Evolutionary conservation across 2,113 vertebrate species (phyloP).

Genomic region (Ia io): DNA sequence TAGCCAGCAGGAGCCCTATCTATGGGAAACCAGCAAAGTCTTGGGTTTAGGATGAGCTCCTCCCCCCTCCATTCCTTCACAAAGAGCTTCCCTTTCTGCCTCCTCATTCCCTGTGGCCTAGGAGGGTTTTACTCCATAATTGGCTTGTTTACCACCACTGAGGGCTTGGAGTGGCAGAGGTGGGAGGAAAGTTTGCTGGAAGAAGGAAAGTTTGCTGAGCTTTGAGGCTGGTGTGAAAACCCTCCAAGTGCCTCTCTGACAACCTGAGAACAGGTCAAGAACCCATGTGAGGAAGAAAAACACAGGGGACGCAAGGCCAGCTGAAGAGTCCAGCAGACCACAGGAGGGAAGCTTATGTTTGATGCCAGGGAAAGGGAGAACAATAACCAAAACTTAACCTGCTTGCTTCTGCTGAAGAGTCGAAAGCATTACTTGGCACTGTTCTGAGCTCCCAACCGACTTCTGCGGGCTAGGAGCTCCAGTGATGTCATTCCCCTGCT

Average conservation of each 20-base stretch:
- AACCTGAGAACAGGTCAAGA: conserved; percentile 32
- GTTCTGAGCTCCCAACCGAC: background rate
- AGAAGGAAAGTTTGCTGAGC: conserved; percentile 44
- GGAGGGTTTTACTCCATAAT: conserved; percentile 41
- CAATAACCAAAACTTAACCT: conserved; percentile 43
- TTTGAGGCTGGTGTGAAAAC: conserved; percentile 22
- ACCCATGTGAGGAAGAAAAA: background rate
- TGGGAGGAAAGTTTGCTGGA: conserved; percentile 49
- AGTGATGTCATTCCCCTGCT: background rate
- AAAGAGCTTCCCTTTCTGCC: conserved; percentile 8
- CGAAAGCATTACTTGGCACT: conserved; percentile 10
- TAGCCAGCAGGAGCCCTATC: background rate
- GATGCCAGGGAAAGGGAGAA: conserved; percentile 24
- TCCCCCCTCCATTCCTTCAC: background rate
- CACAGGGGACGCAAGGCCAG: background rate
- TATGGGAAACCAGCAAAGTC: background rate
- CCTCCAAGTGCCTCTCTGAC: conserved; percentile 21
- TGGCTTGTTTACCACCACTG: conserved; percentile 56
- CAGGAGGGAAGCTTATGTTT: conserved; percentile 28
- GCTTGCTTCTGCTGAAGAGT: conserved; percentile 30
- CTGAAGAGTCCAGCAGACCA: conserved; percentile 14
- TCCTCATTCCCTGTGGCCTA: background rate
- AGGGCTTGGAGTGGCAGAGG: conserved; percentile 21
- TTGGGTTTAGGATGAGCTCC: background rate
- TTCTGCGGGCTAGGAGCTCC: background rate